A percentile compares a stretch with the other conserved stretches of the same genome.
phyloP scores from a whole-genome alignment of 2,113 vertebrate species.

The Spheniscus mendiculus region DNA sequence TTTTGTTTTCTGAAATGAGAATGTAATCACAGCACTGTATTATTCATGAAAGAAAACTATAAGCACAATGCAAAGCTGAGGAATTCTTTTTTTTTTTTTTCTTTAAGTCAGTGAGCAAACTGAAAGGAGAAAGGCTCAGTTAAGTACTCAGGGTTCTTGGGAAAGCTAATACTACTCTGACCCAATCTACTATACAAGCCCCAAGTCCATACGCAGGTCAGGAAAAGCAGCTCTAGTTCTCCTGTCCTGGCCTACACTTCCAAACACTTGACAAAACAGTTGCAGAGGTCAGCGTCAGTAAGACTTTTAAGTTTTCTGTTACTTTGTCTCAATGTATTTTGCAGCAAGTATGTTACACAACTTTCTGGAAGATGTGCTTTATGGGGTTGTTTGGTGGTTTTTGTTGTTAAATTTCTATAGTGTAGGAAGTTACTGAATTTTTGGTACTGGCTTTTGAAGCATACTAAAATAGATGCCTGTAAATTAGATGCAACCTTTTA shows the following conservation, averaged over 20 bases:
- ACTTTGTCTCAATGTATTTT: not conserved
- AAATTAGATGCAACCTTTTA: conserved; percentile 11
- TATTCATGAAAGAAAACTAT: not conserved
- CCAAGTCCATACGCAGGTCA: not conserved
- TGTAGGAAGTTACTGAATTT: not conserved
- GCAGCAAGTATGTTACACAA: not conserved
- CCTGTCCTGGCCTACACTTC: not conserved
- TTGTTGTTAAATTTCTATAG: not conserved
- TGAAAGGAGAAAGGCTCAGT: not conserved
- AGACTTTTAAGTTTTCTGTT: not conserved
- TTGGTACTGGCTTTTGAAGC: not conserved
- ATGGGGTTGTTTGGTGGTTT: not conserved
- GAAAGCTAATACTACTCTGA: not conserved
- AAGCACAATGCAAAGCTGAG: not conserved
- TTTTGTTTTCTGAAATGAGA: not conserved
- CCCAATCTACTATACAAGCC: not conserved
- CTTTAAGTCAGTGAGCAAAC: not conserved
- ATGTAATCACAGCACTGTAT: not conserved
- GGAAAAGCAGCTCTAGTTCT: not conserved
- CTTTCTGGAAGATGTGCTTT: not conserved
- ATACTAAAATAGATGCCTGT: not conserved
- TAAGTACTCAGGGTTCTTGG: not conserved
- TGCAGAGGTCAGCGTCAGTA: not conserved
- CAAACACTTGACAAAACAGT: not conserved
- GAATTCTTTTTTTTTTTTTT: not conserved